Base-by-base conservation (phyloP, 2,113 vertebrate genomes). In the Salvator merianae region DNA sequence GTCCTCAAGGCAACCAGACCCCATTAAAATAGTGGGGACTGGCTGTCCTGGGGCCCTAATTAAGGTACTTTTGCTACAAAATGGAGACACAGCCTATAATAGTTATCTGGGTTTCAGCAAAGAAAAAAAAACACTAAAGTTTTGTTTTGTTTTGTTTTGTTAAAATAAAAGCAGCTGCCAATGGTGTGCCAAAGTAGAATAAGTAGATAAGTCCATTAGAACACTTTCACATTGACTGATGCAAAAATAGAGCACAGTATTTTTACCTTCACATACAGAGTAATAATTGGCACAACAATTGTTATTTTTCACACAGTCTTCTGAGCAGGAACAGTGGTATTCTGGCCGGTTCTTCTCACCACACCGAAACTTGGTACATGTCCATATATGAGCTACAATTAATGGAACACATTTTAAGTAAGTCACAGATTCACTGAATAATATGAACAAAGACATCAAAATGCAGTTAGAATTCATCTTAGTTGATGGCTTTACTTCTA, bases 341-440 rank as follows among this genome's bases (percentile, higher is more conserved):
- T 93, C 92, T 50, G 88, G 3, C 73, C 94, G n/a, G 30, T 94
- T 95, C 87, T 97, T 97, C 87, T 97, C 96, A 55, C 96, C 96
- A 83, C 96, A 97, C 24, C 96, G 93, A 92, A 97, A 96, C 73
- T 96, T 97, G 89, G 88, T 95, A 82, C 96, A 97, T 36, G 91
- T 97, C 96, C 96, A 97, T 92, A 95, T 95, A 26, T 86, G 88
- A 69, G 91, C 96, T 97, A 78, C 79, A 94, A 92, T 85, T 38
- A 59, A 89, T 30, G 87, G 34, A 80, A 84, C 50, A 1, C 30
- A 10, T 5, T 47, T 74, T 84, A 18, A 65, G 32, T 9, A 83
- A 79, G 68, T 32, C 28, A 70, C 59, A 34, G 20, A 28, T 77
- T 22, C 40, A 22, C 1, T 63, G 22, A 10, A 22, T 70, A 70